A percentile compares a stretch with the other conserved stretches of the same genome.
Evolutionary conservation across 2,113 vertebrate genomes (phyloP).

Genomic region (Taurulus bubalis): DNA sequence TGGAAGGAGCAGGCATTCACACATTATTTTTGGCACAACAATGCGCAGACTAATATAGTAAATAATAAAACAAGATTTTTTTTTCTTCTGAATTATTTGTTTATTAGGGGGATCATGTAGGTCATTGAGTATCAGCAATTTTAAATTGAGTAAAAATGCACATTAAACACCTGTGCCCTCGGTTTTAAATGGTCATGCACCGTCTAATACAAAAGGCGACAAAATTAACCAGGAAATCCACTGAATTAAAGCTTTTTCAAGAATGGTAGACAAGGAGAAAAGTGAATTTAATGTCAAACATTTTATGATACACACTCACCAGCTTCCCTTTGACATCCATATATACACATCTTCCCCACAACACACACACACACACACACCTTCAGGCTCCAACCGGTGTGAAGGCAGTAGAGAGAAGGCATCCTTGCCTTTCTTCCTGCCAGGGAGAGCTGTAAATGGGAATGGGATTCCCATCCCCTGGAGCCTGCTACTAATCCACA

Average conservation of each 20-base stretch:
- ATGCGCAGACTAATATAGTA: background rate
- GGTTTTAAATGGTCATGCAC: background rate
- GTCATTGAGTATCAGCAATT: background rate
- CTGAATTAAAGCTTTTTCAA: background rate
- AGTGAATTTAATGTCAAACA: slow-evolving; percentile 21
- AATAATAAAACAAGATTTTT: background rate
- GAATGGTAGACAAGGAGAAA: background rate
- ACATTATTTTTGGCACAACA: background rate
- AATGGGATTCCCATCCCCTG: slow-evolving; percentile 85
- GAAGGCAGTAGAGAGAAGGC: slow-evolving; percentile 78
- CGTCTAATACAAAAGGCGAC: background rate
- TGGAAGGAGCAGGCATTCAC: background rate
- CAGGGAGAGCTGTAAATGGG: slow-evolving; percentile 84
- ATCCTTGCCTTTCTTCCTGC: slow-evolving; percentile 79
- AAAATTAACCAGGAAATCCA: background rate
- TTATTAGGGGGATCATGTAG: background rate
- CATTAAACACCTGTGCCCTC: background rate
- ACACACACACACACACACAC: slow-evolving; percentile 49
- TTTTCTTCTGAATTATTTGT: background rate
- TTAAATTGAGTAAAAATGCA: background rate
- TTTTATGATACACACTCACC: slow-evolving; percentile 25
- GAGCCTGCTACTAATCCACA: slow-evolving; percentile 84
- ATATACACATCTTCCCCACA: slow-evolving; percentile 31
- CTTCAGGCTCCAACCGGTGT: slow-evolving; percentile 78
- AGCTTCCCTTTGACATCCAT: slow-evolving; percentile 24